phyloP scores from a whole-genome alignment of 2,888 invertebrate species.

The Microdon myrmicae region DNA sequence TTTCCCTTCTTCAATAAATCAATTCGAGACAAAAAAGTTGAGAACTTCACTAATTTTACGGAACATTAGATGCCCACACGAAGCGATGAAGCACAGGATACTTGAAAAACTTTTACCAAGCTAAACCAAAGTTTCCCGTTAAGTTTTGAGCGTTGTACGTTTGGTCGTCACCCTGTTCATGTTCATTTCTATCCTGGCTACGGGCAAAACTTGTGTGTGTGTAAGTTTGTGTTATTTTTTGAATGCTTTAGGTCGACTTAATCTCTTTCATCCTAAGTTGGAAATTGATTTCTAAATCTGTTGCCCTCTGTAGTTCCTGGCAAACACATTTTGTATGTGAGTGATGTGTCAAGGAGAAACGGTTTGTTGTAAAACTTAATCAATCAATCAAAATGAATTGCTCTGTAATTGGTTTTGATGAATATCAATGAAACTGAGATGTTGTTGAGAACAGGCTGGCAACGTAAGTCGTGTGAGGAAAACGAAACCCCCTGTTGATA shows the following conservation, averaged over 20 bases:
- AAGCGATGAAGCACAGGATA: slow-evolving; percentile 5
- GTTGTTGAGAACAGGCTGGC: too few relatives aligned
- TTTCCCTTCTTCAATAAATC: too few relatives aligned
- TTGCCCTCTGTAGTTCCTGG: slow-evolving; percentile 5
- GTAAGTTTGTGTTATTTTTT: not conserved
- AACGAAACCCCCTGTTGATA: not conserved
- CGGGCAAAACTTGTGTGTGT: too few relatives aligned
- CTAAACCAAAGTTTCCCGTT: too few relatives aligned
- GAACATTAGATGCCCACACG: slow-evolving; percentile 37
- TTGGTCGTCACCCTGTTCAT: too few relatives aligned
- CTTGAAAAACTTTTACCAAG: slow-evolving; percentile 26
- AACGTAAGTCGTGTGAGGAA: too few relatives aligned
- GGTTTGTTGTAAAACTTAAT: slow-evolving; percentile 45
- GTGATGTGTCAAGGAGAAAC: slow-evolving; percentile 23
- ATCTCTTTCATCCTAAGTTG: slow-evolving; percentile 43
- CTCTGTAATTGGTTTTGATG: slow-evolving; percentile 43
- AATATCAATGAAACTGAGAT: slow-evolving; percentile 21
- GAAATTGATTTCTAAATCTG: slow-evolving; percentile 46
- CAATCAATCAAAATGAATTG: slow-evolving; percentile 52
- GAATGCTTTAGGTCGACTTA: slow-evolving; percentile 27
- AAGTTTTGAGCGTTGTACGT: too few relatives aligned
- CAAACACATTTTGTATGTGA: not conserved
- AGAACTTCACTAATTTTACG: slow-evolving; percentile 38
- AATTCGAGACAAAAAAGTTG: too few relatives aligned
- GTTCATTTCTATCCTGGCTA: too few relatives aligned